Evolutionary conservation across 2,797 vertebrate species (phyloP), one percentile per base, ranked within the genome.

Genomic region (Malurus leucopterus): DNA sequence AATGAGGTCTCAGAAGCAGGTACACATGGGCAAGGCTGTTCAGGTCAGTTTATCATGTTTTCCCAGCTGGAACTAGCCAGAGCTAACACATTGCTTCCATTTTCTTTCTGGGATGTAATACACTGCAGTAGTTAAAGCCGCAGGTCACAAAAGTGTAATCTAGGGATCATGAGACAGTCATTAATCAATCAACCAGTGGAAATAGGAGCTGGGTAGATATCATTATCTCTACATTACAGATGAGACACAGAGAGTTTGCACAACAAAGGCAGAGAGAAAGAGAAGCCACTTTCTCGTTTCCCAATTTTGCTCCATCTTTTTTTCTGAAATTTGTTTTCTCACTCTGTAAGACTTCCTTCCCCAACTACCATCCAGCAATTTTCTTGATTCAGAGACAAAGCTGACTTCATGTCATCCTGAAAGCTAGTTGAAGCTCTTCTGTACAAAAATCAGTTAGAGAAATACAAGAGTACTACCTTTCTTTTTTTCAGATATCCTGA

Each of bases 151-250:
- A 91, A 90, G 55, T 47, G 43, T 84, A 82, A 91, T 80, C 72
- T 68, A 76, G 88, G 74, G 58, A 92, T 94, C 90, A 62, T 21
- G 26, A 86, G 64, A 73, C 20, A 79, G 81, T 65, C 84, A 88
- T 84, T 92, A 93, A 93, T 92, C 92, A 93, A 90, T 87, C 91
- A 93, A 80, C 34, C 57, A 82, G 62, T 87, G 59, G 84, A 85
- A 90, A 92, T 1, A 77, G 75, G 27, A 92, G 73, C 54, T 69
- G 34, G 41, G 41, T 30, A 90, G 88, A 76, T 93, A 80, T 27
- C 62, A 85, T 84, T 91, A 91, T 91, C 84, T 74, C 81, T 84
- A 20, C 62, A 40, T 84, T 86, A 90, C 71, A 85, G 88, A 75
- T 85, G 75, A 91, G 79, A 80, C 30, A 78, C 18, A n/a, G 59